These are phyloP conservation scores for Anolis sagrei DNA, from an alignment of 2,113 vertebrate species.

Conservation along the genomic window DNA sequence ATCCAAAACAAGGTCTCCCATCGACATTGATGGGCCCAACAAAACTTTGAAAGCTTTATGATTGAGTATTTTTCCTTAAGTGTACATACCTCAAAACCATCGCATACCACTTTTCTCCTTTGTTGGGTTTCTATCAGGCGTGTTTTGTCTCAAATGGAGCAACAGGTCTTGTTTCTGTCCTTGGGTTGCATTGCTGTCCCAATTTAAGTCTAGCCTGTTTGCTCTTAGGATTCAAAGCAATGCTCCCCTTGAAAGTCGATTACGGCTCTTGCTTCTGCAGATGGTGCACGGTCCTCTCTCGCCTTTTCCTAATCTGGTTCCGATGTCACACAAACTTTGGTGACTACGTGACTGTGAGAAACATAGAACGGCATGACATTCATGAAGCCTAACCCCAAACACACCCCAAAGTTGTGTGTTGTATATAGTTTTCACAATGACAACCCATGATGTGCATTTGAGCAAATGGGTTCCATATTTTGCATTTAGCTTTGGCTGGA, in stretches of 20 bases:
- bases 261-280: background rate
- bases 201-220: background rate
- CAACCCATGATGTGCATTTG: background rate
- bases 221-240: background rate
- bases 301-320: background rate
- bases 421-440: no score
- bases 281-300: background rate
- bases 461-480: background rate
- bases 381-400: background rate
- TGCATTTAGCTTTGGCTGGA: no score
- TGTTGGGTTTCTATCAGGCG: rapidly evolving
- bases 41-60: background rate
- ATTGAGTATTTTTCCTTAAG: background rate
- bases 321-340: background rate
- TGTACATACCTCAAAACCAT: rapidly evolving
- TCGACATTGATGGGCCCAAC: background rate
- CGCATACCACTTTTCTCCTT: rapidly evolving
- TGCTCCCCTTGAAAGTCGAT: background rate
- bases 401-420: no score
- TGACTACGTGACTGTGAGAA: background rate
- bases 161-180: rapidly evolving
- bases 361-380: background rate
- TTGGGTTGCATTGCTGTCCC: no score
- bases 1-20: background rate
- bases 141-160: rapidly evolving